Evolutionary conservation across 2,113 vertebrate genomes (phyloP).

Genomic region (Athene noctua): DNA sequence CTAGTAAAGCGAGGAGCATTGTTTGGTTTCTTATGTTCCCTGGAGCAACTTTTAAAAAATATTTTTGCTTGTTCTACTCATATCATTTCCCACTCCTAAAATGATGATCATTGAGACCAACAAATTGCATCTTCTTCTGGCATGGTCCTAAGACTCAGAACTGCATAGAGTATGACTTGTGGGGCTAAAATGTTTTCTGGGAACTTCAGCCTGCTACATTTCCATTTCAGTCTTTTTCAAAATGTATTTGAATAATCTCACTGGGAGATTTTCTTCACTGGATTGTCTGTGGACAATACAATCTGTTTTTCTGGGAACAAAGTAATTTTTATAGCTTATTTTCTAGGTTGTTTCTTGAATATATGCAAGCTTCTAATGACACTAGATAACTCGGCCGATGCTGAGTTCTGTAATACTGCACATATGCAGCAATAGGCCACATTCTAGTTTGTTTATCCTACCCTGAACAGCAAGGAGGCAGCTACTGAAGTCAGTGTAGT

Average conservation of each 20-base stretch:
- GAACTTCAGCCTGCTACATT: neutral
- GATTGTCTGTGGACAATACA: neutral
- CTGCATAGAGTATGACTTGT: neutral
- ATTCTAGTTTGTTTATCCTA: neutral
- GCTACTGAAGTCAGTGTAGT: neutral
- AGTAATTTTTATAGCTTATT: neutral
- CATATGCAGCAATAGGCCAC: neutral
- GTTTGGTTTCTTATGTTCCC: neutral
- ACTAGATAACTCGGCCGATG: neutral
- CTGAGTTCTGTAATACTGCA: neutral
- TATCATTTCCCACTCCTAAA: neutral
- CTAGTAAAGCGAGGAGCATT: neutral
- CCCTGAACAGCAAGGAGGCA: neutral
- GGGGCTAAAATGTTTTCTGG: neutral
- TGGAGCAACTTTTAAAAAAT: neutral
- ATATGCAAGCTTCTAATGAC: neutral
- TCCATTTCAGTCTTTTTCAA: neutral
- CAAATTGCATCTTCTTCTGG: neutral
- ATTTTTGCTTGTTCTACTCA: neutral
- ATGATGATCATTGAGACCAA: neutral
- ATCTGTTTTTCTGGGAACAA: neutral
- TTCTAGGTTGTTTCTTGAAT: neutral
- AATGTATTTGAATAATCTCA: neutral
- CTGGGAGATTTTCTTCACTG: neutral
- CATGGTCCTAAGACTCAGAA: neutral